phyloP scores from a whole-genome alignment of 2,888 invertebrate species.

The Plagodis dolabraria region DNA sequence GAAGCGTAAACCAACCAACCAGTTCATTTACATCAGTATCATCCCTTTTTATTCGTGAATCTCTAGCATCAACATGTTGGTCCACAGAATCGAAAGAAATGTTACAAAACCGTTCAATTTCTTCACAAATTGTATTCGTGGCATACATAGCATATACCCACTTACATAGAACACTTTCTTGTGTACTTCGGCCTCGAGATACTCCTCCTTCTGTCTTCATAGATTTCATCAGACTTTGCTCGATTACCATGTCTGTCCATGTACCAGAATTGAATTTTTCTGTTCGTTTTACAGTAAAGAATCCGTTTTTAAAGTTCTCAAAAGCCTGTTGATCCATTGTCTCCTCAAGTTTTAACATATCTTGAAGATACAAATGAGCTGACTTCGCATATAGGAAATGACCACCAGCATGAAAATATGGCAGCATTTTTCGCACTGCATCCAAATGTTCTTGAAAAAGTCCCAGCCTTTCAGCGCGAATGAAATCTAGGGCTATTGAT shows the following conservation, averaged over 20 bases:
- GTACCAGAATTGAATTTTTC: slow-evolving; percentile 60
- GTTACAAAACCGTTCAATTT: slow-evolving; percentile 35
- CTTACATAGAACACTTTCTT: slow-evolving; percentile 57
- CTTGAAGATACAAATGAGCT: slow-evolving; percentile 45
- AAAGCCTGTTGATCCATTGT: slow-evolving; percentile 29
- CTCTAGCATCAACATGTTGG: slow-evolving; percentile 59
- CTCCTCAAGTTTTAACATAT: slow-evolving; percentile 42
- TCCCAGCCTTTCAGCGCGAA: slow-evolving; percentile 45
- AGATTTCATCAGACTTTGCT: slow-evolving; percentile 48
- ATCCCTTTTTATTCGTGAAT: slow-evolving; percentile 50
- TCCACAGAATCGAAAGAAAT: slow-evolving; percentile 47
- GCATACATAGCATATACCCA: slow-evolving; percentile 29
- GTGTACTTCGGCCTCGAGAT: slow-evolving; percentile 58
- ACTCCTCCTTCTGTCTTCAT: slow-evolving; percentile 62
- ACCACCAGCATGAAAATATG: slow-evolving; percentile 53
- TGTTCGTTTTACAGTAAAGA: slow-evolving; percentile 43
- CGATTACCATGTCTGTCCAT: slow-evolving; percentile 58
- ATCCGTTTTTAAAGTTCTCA: background rate
- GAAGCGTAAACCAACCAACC: slow-evolving; percentile 29
- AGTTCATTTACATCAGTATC: slow-evolving; percentile 29
- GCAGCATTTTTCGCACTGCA: slow-evolving; percentile 48
- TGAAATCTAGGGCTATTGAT: slow-evolving; percentile 44
- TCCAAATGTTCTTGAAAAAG: slow-evolving; percentile 45
- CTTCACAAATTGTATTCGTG: slow-evolving; percentile 21
- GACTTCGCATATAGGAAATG: slow-evolving; percentile 52